These are phyloP conservation scores for Vidua chalybeata DNA, from an alignment of 2,113 vertebrate genomes.

Conservation along the genomic window DNA sequence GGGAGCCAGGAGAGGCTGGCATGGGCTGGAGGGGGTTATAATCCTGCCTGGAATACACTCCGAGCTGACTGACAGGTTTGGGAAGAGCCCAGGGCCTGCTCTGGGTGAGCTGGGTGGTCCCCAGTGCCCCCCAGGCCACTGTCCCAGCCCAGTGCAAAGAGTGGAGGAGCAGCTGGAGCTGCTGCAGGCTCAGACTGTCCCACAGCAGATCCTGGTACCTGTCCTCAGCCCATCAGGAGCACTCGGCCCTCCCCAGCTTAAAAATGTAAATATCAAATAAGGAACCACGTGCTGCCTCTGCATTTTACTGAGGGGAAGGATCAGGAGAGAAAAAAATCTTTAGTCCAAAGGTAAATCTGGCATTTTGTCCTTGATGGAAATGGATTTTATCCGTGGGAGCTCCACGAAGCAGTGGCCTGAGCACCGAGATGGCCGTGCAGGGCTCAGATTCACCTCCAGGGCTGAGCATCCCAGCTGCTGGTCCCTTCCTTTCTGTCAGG, in stretches of 20 bases:
- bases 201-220: neutral
- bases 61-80: neutral
- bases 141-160: neutral
- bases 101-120: fast-evolving
- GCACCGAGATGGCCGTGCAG: fast-evolving
- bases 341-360: neutral
- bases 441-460: neutral
- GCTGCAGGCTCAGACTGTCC: neutral
- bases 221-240: fast-evolving
- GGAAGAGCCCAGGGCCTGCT: neutral
- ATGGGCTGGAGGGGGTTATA: neutral
- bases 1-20: neutral
- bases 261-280: neutral
- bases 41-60: neutral
- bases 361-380: neutral
- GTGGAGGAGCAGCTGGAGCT: neutral
- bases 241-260: neutral
- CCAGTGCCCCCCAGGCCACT: neutral
- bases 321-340: neutral
- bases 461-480: neutral
- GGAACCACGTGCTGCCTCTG: neutral
- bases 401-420: neutral
- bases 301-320: neutral
- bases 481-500: neutral
- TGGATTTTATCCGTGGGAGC: neutral